phyloP scores from a whole-genome alignment of 2,113 vertebrate genomes.

The Mesoclemmys tuberculata region DNA sequence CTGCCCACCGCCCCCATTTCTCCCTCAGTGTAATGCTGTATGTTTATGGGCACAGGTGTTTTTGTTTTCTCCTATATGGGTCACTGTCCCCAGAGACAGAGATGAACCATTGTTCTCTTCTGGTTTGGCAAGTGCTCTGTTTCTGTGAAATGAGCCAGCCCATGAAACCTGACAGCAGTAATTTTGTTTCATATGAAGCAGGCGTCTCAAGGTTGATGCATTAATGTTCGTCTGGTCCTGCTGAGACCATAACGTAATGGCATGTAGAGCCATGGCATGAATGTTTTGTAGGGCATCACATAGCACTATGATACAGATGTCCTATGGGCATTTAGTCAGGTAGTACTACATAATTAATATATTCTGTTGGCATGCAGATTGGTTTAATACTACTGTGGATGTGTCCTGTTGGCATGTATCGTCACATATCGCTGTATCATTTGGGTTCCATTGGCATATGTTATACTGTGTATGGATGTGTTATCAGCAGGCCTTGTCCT shows the following conservation, averaged over 20 bases:
- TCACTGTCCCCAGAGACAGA: background rate
- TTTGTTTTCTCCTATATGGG: background rate
- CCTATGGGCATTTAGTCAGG: background rate
- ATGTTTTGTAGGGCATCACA: background rate
- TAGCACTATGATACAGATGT: background rate
- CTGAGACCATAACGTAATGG: background rate
- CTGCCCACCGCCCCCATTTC: background rate
- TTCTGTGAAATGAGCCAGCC: background rate
- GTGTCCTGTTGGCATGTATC: background rate
- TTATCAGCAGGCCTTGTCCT: background rate
- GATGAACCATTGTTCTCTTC: background rate
- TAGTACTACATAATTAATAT: background rate
- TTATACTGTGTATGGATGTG: background rate
- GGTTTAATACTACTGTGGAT: background rate
- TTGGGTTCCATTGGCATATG: background rate
- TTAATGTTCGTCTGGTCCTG: background rate
- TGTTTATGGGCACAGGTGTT: background rate
- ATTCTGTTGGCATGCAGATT: background rate
- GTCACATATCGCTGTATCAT: background rate
- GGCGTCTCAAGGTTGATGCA: background rate
- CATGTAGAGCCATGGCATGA: background rate
- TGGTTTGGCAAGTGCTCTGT: background rate
- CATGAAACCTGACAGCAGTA: background rate
- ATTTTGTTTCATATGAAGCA: conserved; percentile 2
- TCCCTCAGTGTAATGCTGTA: background rate